Base-by-base conservation (phyloP, 1,140 invertebrate species). In the Drosophila rufa region DNA sequence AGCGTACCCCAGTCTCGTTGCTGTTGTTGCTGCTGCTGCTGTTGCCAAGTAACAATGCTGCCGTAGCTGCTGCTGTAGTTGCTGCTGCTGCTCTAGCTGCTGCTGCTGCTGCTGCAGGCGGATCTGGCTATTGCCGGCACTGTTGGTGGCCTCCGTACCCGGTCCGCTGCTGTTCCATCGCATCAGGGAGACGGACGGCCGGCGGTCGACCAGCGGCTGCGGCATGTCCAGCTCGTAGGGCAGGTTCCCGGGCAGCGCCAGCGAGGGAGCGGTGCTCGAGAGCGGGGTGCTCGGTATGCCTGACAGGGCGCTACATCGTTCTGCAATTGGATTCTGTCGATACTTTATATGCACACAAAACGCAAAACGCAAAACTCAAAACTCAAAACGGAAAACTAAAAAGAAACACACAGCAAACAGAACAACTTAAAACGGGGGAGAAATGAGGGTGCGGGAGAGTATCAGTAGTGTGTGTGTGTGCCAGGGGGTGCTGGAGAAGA, bases 231-330 rank as follows among this genome's bases (percentile, higher is more conserved):
- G 89, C 80, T 94, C 94, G 60, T 93, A 93, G 81, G 93, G 84
- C 75, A 64, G 67, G 17, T 75, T 74, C 46, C 75, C 91, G 61
- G 91, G 86, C 79, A 89, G 83, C 77, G 86, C 71, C 73, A 80
- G 85, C 65, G 73, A 93, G 92, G 81, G 93, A 77, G 79, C 70
- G 53, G 85, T 86, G 79, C 83, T 85, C 65, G 68, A 80, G 50
- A 79, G 58, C 56, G 85, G 91, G 64, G 84, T 94, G 79, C 82
- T 91, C 68, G 92, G 93, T 70, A 90, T 90, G 78, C 93, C 94
- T 71, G 94, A 93, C 85, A 94, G 93, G 79, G 94, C 94, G 78
- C 94, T 94, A 91, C 94, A 94, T 91, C 94, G 92, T 92, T 93
- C 92, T 93, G 92, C 71, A 93, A 93, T 70, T 90, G 87, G 80